Conservation (phyloP, 2,888 invertebrate genomes). For the Lepidocyrtinus sp. region DNA sequence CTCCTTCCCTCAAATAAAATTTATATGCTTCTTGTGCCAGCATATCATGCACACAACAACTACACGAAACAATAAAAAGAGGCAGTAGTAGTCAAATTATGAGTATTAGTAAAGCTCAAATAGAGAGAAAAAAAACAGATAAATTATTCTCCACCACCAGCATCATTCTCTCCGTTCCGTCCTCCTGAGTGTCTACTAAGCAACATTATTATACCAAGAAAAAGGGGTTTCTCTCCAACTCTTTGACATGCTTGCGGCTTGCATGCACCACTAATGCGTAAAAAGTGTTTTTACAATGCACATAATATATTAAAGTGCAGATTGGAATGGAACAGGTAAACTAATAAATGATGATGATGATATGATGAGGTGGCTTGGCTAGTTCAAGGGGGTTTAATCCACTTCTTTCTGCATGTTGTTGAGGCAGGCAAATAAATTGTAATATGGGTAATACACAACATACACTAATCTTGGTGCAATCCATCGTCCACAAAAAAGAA, state of each 20-base stretch:
- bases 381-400: constrained; percentile 18
- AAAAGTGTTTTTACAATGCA: constrained; percentile 17
- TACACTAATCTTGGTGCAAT: background rate
- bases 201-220: background rate
- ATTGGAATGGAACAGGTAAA: constrained; percentile 31
- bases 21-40: background rate
- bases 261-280: constrained; percentile 15
- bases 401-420: constrained; percentile 5
- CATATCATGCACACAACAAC: background rate
- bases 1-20: background rate
- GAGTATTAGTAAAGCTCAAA: constrained; percentile 5
- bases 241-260: constrained; percentile 12
- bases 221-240: constrained; percentile 10
- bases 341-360: constrained; percentile 10
- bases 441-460: background rate
- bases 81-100: constrained; percentile 5
- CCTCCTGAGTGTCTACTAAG: no score
- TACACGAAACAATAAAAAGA: background rate
- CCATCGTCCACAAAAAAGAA: background rate
- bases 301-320: constrained; percentile 17
- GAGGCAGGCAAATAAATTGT: constrained; percentile 2
- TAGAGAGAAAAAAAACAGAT: no score
- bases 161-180: constrained; percentile 2
- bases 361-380: constrained; percentile 15
- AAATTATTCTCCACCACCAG: constrained; percentile 13